phyloP scores from a whole-genome alignment of 2,113 vertebrate species.

The Nothocercus nigrocapillus region DNA sequence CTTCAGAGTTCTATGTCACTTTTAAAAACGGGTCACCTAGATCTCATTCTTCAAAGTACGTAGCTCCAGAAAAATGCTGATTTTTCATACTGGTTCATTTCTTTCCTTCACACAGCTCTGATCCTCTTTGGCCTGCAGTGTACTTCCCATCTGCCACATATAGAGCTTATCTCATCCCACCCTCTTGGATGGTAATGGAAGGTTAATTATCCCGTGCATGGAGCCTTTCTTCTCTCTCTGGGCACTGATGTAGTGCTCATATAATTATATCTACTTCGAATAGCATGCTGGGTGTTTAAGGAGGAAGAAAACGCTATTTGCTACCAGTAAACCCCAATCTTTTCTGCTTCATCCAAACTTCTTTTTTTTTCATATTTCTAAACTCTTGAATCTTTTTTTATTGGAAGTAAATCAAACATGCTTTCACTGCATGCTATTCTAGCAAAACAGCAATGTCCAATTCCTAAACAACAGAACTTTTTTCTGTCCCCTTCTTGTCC shows the following conservation, averaged over 20 bases:
- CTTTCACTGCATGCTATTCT: background rate
- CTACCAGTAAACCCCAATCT: background rate
- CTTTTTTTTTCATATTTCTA: background rate
- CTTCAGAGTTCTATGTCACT: background rate
- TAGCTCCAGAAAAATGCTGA: background rate
- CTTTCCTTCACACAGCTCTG: background rate
- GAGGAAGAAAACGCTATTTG: background rate
- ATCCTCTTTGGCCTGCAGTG: background rate
- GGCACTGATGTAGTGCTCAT: background rate
- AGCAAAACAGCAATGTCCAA: background rate
- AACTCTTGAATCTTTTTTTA: background rate
- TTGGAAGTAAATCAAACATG: background rate
- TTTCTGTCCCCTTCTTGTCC: background rate
- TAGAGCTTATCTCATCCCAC: background rate
- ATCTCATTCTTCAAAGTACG: background rate
- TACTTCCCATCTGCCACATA: background rate
- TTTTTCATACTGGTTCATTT: background rate
- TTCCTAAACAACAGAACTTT: background rate
- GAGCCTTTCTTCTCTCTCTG: background rate
- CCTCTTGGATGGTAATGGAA: background rate
- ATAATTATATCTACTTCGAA: background rate
- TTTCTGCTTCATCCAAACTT: background rate
- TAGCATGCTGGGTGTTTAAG: constrained; percentile 2
- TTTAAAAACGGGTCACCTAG: background rate
- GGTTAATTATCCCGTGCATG: background rate